These are phyloP conservation scores for Agrenia bidenticulata DNA, from an alignment of 2,888 invertebrate genomes.

Conservation along the genomic window DNA sequence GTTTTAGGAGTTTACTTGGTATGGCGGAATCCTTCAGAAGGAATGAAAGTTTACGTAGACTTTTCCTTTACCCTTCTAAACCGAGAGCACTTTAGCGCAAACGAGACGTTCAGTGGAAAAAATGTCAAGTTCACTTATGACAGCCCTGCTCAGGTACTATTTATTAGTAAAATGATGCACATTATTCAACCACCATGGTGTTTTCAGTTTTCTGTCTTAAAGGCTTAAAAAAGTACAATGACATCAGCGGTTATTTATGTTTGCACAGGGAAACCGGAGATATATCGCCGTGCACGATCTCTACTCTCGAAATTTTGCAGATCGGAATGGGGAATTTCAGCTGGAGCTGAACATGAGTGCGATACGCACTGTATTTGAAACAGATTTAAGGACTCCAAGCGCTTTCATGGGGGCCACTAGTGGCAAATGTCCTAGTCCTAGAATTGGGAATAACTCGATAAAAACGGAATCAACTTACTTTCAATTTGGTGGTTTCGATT, in stretches of 20 bases:
- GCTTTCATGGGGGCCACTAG: constrained; percentile 30
- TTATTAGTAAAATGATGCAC: too few relatives aligned
- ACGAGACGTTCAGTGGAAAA: constrained; percentile 76
- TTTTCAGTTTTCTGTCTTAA: constrained; percentile 7
- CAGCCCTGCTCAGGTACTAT: constrained; percentile 51
- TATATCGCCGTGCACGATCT: constrained; percentile 72
- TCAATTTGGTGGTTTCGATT: constrained; percentile 78
- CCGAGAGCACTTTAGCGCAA: constrained; percentile 78
- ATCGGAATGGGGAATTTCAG: constrained; percentile 77
- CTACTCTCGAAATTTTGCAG: constrained; percentile 71
- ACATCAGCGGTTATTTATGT: constrained; percentile 65
- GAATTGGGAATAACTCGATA: constrained; percentile 41
- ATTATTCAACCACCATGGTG: constrained; percentile 38
- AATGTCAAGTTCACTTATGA: constrained; percentile 61
- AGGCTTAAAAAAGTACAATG: constrained; percentile 63
- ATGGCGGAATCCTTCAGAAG: constrained; percentile 73
- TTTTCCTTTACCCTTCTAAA: constrained; percentile 78
- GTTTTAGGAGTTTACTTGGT: constrained; percentile 76
- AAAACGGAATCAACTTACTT: constrained; percentile 69
- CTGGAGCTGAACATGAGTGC: constrained; percentile 76
- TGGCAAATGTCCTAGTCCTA: constrained; percentile 43
- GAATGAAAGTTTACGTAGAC: constrained; percentile 75
- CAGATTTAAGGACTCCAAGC: constrained; percentile 66
- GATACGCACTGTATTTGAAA: constrained; percentile 72
- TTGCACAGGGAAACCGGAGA: constrained; percentile 72